Evolutionary conservation across 2,888 invertebrate species (phyloP).

Genomic region (Amphimallon solstitiale): DNA sequence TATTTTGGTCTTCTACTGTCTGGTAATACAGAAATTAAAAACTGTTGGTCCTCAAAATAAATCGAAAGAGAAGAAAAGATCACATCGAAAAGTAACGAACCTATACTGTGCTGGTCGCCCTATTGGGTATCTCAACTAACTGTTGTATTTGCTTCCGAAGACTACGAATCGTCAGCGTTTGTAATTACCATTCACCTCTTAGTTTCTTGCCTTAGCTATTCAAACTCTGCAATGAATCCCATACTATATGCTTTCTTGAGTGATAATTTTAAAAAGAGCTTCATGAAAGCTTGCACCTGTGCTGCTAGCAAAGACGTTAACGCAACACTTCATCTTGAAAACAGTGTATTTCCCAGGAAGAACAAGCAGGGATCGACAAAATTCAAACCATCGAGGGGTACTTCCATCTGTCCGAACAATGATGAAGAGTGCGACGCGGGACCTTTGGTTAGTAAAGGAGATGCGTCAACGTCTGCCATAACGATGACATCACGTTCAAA

Average conservation of each 20-base stretch:
- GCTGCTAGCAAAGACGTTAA: slow-evolving; percentile 88
- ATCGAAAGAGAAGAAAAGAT: slow-evolving; percentile 90
- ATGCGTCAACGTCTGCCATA: slow-evolving; percentile 67
- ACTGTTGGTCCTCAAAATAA: slow-evolving; percentile 91
- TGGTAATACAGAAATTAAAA: slow-evolving; percentile 87
- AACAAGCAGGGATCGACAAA: slow-evolving; percentile 59
- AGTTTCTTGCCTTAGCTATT: slow-evolving; percentile 86
- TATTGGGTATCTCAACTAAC: slow-evolving; percentile 93
- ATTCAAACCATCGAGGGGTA: slow-evolving; percentile 55
- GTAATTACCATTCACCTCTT: slow-evolving; percentile 84
- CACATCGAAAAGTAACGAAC: slow-evolving; percentile 91
- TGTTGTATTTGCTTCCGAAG: slow-evolving; percentile 72
- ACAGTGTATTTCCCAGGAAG: slow-evolving; percentile 80
- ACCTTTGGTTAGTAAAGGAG: slow-evolving; percentile 65
- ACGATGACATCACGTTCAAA: slow-evolving; percentile 67
- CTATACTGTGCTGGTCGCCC: slow-evolving; percentile 91
- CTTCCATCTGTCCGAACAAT: slow-evolving; percentile 58
- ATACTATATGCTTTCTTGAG: slow-evolving; percentile 92
- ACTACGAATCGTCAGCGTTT: slow-evolving; percentile 60
- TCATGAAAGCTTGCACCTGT: slow-evolving; percentile 91
- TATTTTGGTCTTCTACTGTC: slow-evolving; percentile 87
- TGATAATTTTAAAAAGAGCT: slow-evolving; percentile 95
- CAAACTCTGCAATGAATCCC: slow-evolving; percentile 94
- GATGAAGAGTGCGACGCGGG: slow-evolving; percentile 67
- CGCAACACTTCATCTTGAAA: slow-evolving; percentile 86